Evolutionary conservation across 1,140 invertebrate species (phyloP), one percentile per base, ranked within the genome.

Genomic region (Ditylenchus dipsaci): DNA sequence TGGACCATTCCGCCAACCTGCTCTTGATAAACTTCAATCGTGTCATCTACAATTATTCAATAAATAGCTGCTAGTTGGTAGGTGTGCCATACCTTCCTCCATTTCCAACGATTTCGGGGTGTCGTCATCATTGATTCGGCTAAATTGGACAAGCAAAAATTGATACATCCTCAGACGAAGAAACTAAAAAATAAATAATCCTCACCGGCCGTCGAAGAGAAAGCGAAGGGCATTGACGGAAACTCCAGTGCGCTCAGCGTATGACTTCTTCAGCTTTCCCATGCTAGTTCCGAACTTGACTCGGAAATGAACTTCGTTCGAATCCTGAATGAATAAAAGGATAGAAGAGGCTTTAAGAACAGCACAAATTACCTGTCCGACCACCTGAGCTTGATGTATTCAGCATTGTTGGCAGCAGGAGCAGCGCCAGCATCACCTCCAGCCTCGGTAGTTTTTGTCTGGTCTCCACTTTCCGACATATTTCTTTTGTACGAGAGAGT

Each of bases 241-340:
- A n/a, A 71, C 69, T 71, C 89, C 89, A 85, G 89, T 82, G 13
- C 77, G 71, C 53, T 90, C 89, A 78, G 88, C 89, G 84, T 91
- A 90, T 0, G 89, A 89, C 79, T 90, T 90, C 83, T 91, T 90
- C 57, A 90, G 83, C 84, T 90, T 91, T 21, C 88, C 88, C 88
- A 91, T 90, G 81, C 88, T 87, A 68, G 90, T 91, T 15, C 89
- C 89, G 87, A 88, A 89, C 84, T 91, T 91, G 45, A 91, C 89
- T 79, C 89, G 87, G 83, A 91, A 91, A 78, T 91, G 90, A 71
- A 91, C 90, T 86, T 91, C 90, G 79, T 90, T 90, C 69, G 88
- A 87, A 82, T 90, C 89, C 87, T 89, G 84, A n/a, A n/a, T n/a
- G n/a, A n/a, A n/a, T n/a, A n/a, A n/a, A n/a, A n/a, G n/a, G n/a